phyloP scores from a whole-genome alignment of 2,797 vertebrate genomes.

The Myotis pilosus region DNA sequence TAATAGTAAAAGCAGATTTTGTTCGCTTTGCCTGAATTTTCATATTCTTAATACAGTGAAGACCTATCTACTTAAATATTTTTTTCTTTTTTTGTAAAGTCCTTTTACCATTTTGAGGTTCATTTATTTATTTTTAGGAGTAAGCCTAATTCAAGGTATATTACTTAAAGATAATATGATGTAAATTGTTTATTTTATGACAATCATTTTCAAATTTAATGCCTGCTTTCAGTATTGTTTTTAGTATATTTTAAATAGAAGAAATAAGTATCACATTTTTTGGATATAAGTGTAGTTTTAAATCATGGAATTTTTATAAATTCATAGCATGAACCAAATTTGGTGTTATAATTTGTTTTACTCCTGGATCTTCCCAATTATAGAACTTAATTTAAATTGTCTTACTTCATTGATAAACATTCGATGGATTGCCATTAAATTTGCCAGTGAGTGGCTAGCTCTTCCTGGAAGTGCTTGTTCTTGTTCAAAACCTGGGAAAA shows the following conservation, averaged over 20 bases:
- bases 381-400: neutral
- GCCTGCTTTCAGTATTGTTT: neutral
- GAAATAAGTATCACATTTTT: neutral
- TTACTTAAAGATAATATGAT: neutral
- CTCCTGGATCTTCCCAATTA: neutral
- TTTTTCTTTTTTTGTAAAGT: neutral
- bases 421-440: neutral
- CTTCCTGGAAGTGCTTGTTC: neutral
- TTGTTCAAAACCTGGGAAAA: neutral
- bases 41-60: slow-evolving; percentile 49
- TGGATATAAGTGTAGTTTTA: neutral
- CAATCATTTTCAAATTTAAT: neutral
- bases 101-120: neutral
- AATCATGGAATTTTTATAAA: neutral
- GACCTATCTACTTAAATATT: neutral
- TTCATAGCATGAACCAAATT: neutral
- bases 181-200: neutral
- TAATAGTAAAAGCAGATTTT: slow-evolving; percentile 66
- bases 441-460: neutral
- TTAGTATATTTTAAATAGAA: neutral
- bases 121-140: neutral
- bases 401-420: neutral
- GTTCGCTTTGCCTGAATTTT: slow-evolving; percentile 38
- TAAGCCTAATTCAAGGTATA: neutral
- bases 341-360: neutral